Evolutionary conservation across 2,888 invertebrate genomes (phyloP).

Genomic region (Eristalis pertinax): DNA sequence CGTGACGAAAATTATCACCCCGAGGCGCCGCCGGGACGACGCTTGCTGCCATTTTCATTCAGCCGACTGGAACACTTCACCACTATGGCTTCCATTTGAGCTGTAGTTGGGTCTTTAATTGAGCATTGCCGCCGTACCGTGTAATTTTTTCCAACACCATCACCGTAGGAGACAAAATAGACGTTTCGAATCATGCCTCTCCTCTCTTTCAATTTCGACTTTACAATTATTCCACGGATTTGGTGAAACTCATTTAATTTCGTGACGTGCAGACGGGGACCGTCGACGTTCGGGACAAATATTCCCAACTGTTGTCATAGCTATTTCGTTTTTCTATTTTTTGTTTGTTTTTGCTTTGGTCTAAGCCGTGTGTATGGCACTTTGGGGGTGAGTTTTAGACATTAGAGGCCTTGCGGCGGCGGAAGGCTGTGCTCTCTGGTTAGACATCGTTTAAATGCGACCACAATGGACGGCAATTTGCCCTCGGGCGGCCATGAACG

Average conservation of each 20-base stretch:
- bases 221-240: slow-evolving; percentile 31
- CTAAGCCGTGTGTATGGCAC: slow-evolving; percentile 1
- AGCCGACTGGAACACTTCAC: slow-evolving; percentile 41
- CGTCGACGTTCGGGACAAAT: slow-evolving; percentile 18
- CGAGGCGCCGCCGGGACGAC: slow-evolving; percentile 51
- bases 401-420: slow-evolving; percentile 46
- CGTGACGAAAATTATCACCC: slow-evolving; percentile 66
- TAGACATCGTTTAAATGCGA: slow-evolving; percentile 61
- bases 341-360: slow-evolving; percentile 35
- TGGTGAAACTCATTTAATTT: slow-evolving; percentile 50
- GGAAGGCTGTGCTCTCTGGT: slow-evolving; percentile 14
- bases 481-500: slow-evolving; percentile 36
- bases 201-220: slow-evolving; percentile 12
- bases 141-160: slow-evolving; percentile 56
- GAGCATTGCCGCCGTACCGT: slow-evolving; percentile 52
- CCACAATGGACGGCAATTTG: slow-evolving; percentile 70
- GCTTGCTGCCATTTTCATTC: slow-evolving; percentile 30
- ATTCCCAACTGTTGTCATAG: slow-evolving; percentile 46
- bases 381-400: slow-evolving; percentile 50
- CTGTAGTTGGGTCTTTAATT: slow-evolving; percentile 54
- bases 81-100: not conserved
- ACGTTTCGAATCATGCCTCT: slow-evolving; percentile 14
- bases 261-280: slow-evolving; percentile 24
- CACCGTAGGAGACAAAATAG: slow-evolving; percentile 25
- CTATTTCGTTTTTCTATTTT: slow-evolving; percentile 19